phyloP scores from a whole-genome alignment of 2,113 vertebrate species.

The Dascyllus trimaculatus region DNA sequence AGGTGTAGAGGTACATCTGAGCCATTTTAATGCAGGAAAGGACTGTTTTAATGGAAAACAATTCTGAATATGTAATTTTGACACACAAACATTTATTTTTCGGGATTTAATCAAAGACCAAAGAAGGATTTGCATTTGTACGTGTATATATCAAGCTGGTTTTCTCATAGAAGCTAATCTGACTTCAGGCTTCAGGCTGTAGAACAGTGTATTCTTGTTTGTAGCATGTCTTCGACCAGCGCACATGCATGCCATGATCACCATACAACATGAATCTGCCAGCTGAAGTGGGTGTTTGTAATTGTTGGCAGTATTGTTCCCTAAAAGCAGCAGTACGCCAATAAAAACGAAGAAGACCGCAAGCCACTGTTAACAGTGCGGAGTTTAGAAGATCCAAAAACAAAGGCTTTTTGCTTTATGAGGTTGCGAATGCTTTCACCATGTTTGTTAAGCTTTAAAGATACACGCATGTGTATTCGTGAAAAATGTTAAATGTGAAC shows the following conservation, averaged over 20 bases:
- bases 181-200: not conserved
- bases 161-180: not conserved
- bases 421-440: not conserved
- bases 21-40: no score
- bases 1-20: no score
- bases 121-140: not conserved
- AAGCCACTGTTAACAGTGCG: slow-evolving; percentile 16
- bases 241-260: slow-evolving; percentile 2
- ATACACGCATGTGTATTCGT: not conserved
- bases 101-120: no score
- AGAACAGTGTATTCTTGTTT: not conserved
- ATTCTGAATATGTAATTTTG: no score
- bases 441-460: slow-evolving; percentile 10
- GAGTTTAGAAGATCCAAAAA: slow-evolving; percentile 1
- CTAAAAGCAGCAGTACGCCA: slow-evolving; percentile 12
- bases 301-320: slow-evolving; percentile 3
- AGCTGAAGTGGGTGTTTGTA: slow-evolving; percentile 34
- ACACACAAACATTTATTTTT: no score
- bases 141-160: not conserved
- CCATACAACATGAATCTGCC: not conserved
- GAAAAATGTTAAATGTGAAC: not conserved
- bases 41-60: no score
- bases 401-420: slow-evolving; percentile 31
- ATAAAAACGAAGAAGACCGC: slow-evolving; percentile 22
- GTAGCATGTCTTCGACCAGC: not conserved